phyloP scores from a whole-genome alignment of 2,113 vertebrate genomes.

The Antennarius striatus region DNA sequence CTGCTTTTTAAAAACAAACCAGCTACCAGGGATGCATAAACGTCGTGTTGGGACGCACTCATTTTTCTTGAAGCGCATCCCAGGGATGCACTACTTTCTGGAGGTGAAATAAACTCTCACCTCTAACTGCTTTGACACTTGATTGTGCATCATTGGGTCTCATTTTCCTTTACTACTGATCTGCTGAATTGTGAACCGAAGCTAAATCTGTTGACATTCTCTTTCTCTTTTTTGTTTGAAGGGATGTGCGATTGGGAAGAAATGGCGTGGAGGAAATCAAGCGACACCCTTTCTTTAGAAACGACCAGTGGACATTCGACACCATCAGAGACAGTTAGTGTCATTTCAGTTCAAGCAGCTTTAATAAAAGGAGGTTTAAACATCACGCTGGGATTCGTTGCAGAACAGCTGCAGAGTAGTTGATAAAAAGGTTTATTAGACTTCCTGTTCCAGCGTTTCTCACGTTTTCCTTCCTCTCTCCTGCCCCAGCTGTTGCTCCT shows the following conservation, averaged over 20 bases:
- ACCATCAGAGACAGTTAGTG: slow-evolving; percentile 96
- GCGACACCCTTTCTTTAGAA: slow-evolving; percentile 94
- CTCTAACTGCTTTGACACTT: not conserved
- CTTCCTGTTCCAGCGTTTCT: slow-evolving; percentile 17
- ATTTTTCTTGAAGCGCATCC: too few species aligned
- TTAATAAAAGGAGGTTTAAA: not conserved
- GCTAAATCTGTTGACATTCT: not conserved
- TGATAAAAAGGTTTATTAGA: not conserved
- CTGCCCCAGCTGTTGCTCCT: slow-evolving; percentile 87
- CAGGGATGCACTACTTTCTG: too few species aligned
- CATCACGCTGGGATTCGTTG: not conserved
- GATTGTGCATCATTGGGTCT: not conserved
- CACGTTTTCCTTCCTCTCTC: not conserved
- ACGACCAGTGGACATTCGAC: slow-evolving; percentile 97
- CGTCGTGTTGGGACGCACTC: too few species aligned
- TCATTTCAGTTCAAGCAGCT: not conserved
- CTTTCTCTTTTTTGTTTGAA: slow-evolving; percentile 70
- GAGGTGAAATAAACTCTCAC: not conserved
- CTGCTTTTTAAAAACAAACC: too few species aligned
- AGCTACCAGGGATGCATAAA: too few species aligned
- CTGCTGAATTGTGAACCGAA: not conserved
- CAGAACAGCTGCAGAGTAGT: not conserved
- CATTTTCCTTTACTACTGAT: not conserved
- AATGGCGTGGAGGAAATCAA: slow-evolving; percentile 98
- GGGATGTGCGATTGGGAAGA: slow-evolving; percentile 95